A percentile compares a stretch with the other conserved stretches of the same genome.
Evolutionary conservation across 1,140 invertebrate genomes (phyloP).

Genomic region (Brachionus angularis): DNA sequence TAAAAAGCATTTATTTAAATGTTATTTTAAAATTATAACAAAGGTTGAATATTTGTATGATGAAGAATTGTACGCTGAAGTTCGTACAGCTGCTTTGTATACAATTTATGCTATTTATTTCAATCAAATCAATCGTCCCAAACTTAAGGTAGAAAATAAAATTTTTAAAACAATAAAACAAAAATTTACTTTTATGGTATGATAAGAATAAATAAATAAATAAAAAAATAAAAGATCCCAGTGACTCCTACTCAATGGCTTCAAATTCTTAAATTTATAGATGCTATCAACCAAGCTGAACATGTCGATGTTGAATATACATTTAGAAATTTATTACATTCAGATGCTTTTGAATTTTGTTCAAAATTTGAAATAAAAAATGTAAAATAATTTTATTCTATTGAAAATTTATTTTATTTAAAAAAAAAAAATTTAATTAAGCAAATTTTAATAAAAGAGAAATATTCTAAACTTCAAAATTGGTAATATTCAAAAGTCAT

Average conservation of each 20-base stretch:
- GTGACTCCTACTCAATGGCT: slow-evolving; percentile 20
- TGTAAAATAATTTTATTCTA: slow-evolving; percentile 2
- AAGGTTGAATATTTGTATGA: slow-evolving; percentile 19
- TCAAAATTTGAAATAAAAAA: slow-evolving; percentile 24
- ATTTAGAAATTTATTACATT: slow-evolving; percentile 16
- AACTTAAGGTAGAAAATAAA: background rate
- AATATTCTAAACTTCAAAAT: slow-evolving; percentile 2
- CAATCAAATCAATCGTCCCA: slow-evolving; percentile 24
- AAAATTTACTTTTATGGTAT: background rate
- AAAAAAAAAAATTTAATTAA: background rate
- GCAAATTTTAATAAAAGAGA: background rate
- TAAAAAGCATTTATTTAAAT: too few relatives aligned
- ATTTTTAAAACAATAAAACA: background rate
- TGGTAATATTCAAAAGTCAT: background rate
- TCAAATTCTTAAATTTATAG: slow-evolving; percentile 41
- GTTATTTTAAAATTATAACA: too few relatives aligned
- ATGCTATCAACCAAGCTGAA: slow-evolving; percentile 25
- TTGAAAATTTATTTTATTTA: too few relatives aligned
- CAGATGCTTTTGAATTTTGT: slow-evolving; percentile 41
- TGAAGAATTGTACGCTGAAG: slow-evolving; percentile 25
- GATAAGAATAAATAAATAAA: too few relatives aligned
- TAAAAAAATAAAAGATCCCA: too few relatives aligned
- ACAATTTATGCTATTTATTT: slow-evolving; percentile 20
- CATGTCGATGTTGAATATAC: slow-evolving; percentile 37
- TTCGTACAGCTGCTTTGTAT: slow-evolving; percentile 19